A percentile compares a stretch with the other conserved stretches of the same genome.
phyloP scores from a whole-genome alignment of 64 coral and sea anemone species.

The Stylophora pistillata region DNA sequence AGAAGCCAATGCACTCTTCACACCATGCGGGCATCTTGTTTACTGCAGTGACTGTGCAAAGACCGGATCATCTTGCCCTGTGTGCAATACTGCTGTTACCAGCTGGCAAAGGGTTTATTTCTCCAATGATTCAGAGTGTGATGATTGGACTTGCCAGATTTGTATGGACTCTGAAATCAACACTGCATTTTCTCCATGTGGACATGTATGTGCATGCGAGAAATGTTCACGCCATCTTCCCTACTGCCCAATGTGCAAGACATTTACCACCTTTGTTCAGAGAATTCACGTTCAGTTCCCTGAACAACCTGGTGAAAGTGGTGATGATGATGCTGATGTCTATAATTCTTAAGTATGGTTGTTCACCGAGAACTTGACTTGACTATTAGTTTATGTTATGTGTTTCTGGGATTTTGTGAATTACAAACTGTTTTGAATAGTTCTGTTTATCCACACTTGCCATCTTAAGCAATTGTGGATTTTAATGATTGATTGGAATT shows the following conservation, averaged over 20 bases:
- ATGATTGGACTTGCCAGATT: constrained; percentile 95
- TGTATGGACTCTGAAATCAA: constrained; percentile 94
- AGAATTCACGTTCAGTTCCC: constrained; percentile 87
- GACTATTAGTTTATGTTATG: not conserved
- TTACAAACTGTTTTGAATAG: no score
- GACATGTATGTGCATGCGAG: constrained; percentile 83
- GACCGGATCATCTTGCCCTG: constrained; percentile 51
- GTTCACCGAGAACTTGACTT: not conserved
- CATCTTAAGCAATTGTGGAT: no score
- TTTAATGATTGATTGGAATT: no score
- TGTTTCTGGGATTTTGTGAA: no score
- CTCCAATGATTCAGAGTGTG: constrained; percentile 69
- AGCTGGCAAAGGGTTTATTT: constrained; percentile 81
- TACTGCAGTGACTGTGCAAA: constrained; percentile 75
- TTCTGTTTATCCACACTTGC: no score
- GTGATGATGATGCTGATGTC: not conserved
- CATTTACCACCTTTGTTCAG: constrained; percentile 88
- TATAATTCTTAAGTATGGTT: not conserved
- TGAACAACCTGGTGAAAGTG: constrained; percentile 12
- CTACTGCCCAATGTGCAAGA: constrained; percentile 95
- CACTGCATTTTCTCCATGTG: constrained; percentile 95
- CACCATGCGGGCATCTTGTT: constrained; percentile 90
- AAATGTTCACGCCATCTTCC: constrained; percentile 79
- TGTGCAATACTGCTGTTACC: constrained; percentile 70
- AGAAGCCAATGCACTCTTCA: constrained; percentile 80